Conservation (phyloP, 2,797 vertebrate species). For the Podarcis siculus region DNA sequence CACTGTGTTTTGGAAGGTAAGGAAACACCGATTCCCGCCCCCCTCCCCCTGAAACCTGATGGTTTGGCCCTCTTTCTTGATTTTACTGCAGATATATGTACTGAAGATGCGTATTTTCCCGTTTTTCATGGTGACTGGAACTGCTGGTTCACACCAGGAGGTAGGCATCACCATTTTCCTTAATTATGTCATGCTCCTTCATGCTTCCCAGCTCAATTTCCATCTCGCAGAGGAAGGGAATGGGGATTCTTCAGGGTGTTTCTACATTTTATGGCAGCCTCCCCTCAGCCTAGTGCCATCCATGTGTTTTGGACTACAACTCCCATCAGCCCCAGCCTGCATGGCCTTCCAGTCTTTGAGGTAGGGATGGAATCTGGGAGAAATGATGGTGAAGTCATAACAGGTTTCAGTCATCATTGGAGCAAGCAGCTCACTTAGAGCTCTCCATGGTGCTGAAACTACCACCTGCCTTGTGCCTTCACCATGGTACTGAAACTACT, state of each 20-base stretch:
- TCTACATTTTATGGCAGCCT: neutral
- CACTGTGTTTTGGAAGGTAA: constrained; percentile 98
- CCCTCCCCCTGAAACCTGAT: neutral
- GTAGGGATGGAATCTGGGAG: too few species aligned
- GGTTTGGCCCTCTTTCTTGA: neutral
- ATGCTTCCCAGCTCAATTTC: neutral
- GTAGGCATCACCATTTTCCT: neutral
- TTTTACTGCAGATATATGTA: neutral
- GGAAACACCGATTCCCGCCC: neutral
- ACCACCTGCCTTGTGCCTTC: too few species aligned
- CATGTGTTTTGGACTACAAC: too few species aligned
- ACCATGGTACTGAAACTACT: too few species aligned
- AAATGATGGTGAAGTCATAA: too few species aligned
- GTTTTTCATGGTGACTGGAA: neutral
- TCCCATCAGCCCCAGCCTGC: too few species aligned
- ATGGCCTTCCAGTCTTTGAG: too few species aligned
- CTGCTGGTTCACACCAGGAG: neutral
- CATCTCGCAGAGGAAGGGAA: neutral
- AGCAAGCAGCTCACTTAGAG: too few species aligned
- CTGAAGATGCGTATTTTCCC: neutral
- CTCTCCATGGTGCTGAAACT: too few species aligned
- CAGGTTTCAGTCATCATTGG: too few species aligned
- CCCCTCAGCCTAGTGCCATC: too few species aligned
- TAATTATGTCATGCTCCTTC: neutral
- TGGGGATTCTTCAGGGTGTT: neutral